These are phyloP conservation scores for Tenualosa ilisha DNA, from an alignment of 2,797 vertebrate genomes.

Conservation along the genomic window DNA sequence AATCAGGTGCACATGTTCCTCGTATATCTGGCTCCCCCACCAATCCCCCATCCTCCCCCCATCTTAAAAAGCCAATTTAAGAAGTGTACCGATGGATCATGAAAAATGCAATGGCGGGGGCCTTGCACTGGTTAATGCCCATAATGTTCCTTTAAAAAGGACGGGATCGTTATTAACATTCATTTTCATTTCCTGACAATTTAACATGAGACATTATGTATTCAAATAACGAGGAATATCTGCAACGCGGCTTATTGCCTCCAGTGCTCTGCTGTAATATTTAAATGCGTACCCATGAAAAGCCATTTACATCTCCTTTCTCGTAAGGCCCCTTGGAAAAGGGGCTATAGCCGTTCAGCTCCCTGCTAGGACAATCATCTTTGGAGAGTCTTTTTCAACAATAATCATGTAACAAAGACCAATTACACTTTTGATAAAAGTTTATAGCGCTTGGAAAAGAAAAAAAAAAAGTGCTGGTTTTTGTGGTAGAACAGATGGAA, in stretches of 20 bases:
- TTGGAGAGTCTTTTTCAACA: slow-evolving; percentile 31
- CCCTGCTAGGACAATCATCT: slow-evolving; percentile 27
- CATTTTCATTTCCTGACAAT: slow-evolving; percentile 49
- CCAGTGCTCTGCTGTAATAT: slow-evolving; percentile 47
- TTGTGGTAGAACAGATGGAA: not conserved
- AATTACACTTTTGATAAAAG: slow-evolving; percentile 44
- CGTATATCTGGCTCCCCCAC: slow-evolving; percentile 28
- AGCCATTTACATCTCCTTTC: slow-evolving; percentile 46
- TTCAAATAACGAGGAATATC: slow-evolving; percentile 52
- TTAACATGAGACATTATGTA: slow-evolving; percentile 48
- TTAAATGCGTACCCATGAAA: slow-evolving; percentile 49
- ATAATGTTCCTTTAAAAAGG: slow-evolving; percentile 44
- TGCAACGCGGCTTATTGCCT: slow-evolving; percentile 43
- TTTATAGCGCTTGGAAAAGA: slow-evolving; percentile 15
- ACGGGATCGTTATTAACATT: slow-evolving; percentile 44
- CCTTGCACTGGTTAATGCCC: slow-evolving; percentile 29
- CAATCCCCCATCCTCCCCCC: slow-evolving; percentile 26
- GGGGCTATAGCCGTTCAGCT: not conserved
- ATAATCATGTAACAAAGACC: slow-evolving; percentile 41
- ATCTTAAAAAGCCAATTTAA: slow-evolving; percentile 54
- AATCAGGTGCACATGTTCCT: slow-evolving; percentile 53
- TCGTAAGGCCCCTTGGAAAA: slow-evolving; percentile 31
- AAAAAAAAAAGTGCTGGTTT: slow-evolving; percentile 14
- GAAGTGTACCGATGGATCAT: slow-evolving; percentile 44
- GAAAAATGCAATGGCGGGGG: slow-evolving; percentile 32